Evolutionary conservation across 1,140 invertebrate species (phyloP), one percentile per base, ranked within the genome.

Genomic region (Eubasilissa regina): DNA sequence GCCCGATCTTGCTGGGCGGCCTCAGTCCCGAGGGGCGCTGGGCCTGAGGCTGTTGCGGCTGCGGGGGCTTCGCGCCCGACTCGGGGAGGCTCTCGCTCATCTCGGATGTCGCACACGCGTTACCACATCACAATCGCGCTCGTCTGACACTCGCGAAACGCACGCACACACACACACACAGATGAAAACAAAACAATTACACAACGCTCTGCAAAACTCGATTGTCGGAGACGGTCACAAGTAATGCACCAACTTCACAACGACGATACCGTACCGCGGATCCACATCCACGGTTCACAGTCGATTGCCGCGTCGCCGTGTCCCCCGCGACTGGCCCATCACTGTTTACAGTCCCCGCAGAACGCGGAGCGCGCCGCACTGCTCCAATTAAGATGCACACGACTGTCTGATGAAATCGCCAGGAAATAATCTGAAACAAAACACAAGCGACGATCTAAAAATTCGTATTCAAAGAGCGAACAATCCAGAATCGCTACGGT

Each of bases 1-100:
- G 85, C 60, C 91, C 91, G 83, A 93, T 92, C 85, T 92, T 92
- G 13, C 90, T 88, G n/a, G 91, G 92, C 48, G 88, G 91, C 78
- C 90, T 90, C 48, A 93, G 82, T 1, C 91, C 91, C 6, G 92
- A 92, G 75, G 88, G 89, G 81, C 87, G 88, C 12, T 86, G 85
- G 80, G 86, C 84, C 25, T 58, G 85, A 70, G n/a, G 81, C 78
- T 53, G 78, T 79, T 47, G 84, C 74, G 43, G 81, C 58, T 3
- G 68, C 21, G 15, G 53, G 53, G 35, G 43, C 62, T 48, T 48
- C 55, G 13, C 55, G n/a, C 13, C 55, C 66, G 66, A 15, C 15
- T 25, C 44, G n/a, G 48, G 6, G 66, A n/a, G 17, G 48, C 10
- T 58, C 55, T n/a, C 55, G 17, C 17, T 58, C 55, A 19, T 17